Base-by-base conservation (phyloP, 2,888 invertebrate species). In the Melanostoma mellinum region DNA sequence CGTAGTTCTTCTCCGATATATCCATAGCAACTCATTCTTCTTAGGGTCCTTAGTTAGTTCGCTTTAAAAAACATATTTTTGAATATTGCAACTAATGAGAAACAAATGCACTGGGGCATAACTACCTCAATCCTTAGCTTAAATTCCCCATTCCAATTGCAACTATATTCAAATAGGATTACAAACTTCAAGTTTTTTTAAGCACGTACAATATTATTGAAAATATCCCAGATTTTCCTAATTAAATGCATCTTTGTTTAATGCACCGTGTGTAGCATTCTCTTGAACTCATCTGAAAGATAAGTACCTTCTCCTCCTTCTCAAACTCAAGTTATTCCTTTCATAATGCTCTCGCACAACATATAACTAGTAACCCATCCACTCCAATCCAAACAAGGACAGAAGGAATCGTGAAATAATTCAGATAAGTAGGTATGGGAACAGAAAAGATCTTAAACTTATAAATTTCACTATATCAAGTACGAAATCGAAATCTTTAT, bases 381-480 rank as follows among this genome's bases (percentile, higher is more conserved):
- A 56, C 32, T 35, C 42, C 46, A 8, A 48, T 48, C 8, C 5
- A 20, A 50, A 9, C n/a, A 4, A 36, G 30, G 3, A 56, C 33
- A 32, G 6, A 46, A 32, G 38, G 6, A 40, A n/a, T 50, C 50
- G n/a, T 50, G 35, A 46, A 30, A 30, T 9, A 65, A 33, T 35
- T 53, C 30, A 32, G 3, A 46, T 8, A 44, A 73, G 48, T 48
- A 36, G 36, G 67, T 42, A 65, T 35, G 44, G 32, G 32, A 77
- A 69, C 60, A 69, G 55, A 61, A 75, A 75, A 71, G 67, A 84
- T 75, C 69, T 84, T 68, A 84, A 84, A 74, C 84, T 84, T 78
- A 84, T 84, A 79, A 84, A 84, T 84, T 84, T 84, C 78, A 84
- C 48, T 73, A 71, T 78, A 77, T 82, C 82, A 82, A 77, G 77